Evolutionary conservation across 2,888 invertebrate species (phyloP).

Genomic region (Gryllus longicercus): DNA sequence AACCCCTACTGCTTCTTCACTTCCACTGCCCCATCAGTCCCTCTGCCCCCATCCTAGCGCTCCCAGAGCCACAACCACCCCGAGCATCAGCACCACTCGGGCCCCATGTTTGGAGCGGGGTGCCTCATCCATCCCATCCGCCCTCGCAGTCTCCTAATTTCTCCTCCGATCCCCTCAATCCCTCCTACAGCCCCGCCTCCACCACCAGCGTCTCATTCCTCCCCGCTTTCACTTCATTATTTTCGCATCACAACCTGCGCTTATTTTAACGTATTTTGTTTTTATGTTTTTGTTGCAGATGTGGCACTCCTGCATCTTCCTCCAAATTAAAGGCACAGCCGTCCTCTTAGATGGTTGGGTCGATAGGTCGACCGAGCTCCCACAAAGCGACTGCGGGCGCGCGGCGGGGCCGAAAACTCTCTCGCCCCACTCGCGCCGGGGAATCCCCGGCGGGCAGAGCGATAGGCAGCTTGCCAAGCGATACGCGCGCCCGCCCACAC

Average conservation of each 20-base stretch:
- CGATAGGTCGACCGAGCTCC: background rate
- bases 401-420: background rate
- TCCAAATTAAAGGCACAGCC: background rate
- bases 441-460: background rate
- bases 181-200: too few relatives aligned
- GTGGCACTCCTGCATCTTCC: background rate
- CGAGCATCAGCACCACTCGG: too few relatives aligned
- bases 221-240: background rate
- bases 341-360: background rate
- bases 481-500: background rate
- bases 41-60: conserved; percentile 18
- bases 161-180: too few relatives aligned
- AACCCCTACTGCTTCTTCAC: background rate
- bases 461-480: background rate
- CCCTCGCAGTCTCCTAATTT: too few relatives aligned
- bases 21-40: background rate
- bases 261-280: conserved; percentile 4
- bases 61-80: too few relatives aligned
- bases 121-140: too few relatives aligned
- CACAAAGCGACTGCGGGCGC: background rate
- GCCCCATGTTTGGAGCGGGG: too few relatives aligned
- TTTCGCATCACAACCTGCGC: conserved; percentile 6
- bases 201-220: too few relatives aligned
- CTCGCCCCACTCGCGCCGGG: background rate
- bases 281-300: conserved; percentile 17